phyloP scores from a whole-genome alignment of 2,888 invertebrate genomes.

The Acanthopleura granulata region DNA sequence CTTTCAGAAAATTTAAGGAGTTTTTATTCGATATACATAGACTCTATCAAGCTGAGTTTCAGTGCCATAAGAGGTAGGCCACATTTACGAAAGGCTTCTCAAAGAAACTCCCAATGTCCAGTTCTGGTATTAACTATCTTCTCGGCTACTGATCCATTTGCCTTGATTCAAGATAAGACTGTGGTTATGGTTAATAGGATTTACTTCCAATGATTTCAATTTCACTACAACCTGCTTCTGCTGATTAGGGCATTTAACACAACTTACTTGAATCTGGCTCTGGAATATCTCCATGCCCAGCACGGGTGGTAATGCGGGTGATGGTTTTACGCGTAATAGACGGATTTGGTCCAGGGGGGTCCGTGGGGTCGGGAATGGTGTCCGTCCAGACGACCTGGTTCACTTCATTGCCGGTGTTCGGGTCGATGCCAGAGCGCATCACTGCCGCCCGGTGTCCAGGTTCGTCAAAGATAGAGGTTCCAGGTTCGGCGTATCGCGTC shows the following conservation, averaged over 20 bases:
- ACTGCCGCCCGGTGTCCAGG: conserved; percentile 38
- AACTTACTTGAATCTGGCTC: conserved; percentile 49
- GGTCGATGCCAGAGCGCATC: conserved; percentile 52
- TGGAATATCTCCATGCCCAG: conserved; percentile 48
- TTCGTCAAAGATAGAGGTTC: neutral
- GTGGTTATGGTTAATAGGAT: too few relatives aligned
- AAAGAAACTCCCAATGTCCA: too few relatives aligned
- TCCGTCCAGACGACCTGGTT: conserved; percentile 60
- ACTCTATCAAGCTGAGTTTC: too few relatives aligned
- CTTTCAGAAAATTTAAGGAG: too few relatives aligned
- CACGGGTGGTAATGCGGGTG: conserved; percentile 52
- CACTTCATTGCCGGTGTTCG: conserved; percentile 48
- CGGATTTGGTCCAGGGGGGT: conserved; percentile 53
- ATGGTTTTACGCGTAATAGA: conserved; percentile 56
- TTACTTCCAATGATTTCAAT: too few relatives aligned
- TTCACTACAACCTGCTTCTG: too few relatives aligned
- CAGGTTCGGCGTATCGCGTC: neutral
- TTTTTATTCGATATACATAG: too few relatives aligned
- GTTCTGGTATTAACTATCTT: too few relatives aligned
- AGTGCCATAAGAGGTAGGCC: too few relatives aligned
- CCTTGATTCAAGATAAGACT: too few relatives aligned
- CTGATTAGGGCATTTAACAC: neutral
- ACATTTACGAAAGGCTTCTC: too few relatives aligned
- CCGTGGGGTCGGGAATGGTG: conserved; percentile 51
- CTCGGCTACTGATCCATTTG: too few relatives aligned